Evolutionary conservation across 2,113 vertebrate species (phyloP).

Genomic region (Oenanthe melanoleuca): DNA sequence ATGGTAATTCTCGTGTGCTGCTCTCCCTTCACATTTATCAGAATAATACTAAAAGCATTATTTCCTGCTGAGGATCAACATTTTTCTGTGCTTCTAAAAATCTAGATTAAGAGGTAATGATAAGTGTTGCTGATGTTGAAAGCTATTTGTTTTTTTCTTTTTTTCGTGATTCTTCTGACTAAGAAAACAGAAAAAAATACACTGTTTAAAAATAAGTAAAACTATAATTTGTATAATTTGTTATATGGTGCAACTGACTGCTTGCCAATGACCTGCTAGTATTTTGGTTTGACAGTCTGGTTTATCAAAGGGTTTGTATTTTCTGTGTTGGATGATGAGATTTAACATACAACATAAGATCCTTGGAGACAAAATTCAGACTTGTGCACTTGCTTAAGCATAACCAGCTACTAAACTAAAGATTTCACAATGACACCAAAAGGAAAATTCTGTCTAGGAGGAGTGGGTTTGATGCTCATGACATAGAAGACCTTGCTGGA

Average conservation of each 20-base stretch:
- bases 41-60: not conserved
- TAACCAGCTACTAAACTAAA: not conserved
- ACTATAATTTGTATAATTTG: not conserved
- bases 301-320: not conserved
- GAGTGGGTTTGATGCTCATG: not conserved
- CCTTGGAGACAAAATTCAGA: not conserved
- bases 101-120: not conserved
- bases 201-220: not conserved
- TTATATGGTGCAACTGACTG: not conserved
- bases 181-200: not conserved
- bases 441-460: not conserved
- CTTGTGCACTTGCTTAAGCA: not conserved
- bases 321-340: not conserved
- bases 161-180: not conserved
- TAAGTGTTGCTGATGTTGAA: not conserved
- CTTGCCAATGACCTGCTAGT: not conserved
- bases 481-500: not conserved
- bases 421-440: not conserved
- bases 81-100: not conserved
- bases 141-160: rapidly evolving
- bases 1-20: not conserved
- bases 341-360: not conserved
- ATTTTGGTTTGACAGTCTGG: not conserved
- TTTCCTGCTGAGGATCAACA: not conserved
- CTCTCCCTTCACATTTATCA: not conserved